Evolutionary conservation across 2,113 vertebrate genomes (phyloP).

Genomic region (Campylorhamphus procurvoides): DNA sequence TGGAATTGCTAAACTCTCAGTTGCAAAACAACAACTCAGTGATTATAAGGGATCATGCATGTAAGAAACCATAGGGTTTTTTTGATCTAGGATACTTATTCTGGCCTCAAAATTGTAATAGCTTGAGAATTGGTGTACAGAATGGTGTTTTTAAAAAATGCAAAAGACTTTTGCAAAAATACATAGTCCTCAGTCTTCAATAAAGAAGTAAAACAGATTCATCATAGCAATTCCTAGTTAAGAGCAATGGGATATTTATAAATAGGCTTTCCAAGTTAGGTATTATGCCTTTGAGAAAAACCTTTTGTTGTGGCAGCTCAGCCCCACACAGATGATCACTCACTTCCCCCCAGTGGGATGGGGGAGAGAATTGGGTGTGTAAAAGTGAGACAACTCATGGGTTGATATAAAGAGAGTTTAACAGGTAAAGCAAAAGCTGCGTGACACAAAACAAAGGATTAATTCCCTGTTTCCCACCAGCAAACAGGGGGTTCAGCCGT

Average conservation of each 20-base stretch:
- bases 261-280: neutral
- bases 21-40: neutral
- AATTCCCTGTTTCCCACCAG: fast-evolving
- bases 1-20: neutral
- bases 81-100: neutral
- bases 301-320: neutral
- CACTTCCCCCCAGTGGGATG: fast-evolving
- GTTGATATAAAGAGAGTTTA: neutral
- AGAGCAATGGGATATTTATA: neutral
- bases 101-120: neutral
- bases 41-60: neutral
- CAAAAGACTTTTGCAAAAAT: neutral
- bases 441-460: neutral
- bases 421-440: neutral
- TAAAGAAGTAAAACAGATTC: neutral
- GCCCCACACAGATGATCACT: fast-evolving
- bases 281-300: neutral
- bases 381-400: neutral
- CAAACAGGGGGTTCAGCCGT: neutral
- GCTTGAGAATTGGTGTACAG: neutral
- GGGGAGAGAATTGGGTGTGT: fast-evolving
- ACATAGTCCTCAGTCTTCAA: neutral
- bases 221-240: neutral
- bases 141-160: neutral
- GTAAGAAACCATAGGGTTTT: neutral